Evolutionary conservation across 35 echinoderm and acorn worm species (phyloP).

Genomic region (Lytechinus variegatus): DNA sequence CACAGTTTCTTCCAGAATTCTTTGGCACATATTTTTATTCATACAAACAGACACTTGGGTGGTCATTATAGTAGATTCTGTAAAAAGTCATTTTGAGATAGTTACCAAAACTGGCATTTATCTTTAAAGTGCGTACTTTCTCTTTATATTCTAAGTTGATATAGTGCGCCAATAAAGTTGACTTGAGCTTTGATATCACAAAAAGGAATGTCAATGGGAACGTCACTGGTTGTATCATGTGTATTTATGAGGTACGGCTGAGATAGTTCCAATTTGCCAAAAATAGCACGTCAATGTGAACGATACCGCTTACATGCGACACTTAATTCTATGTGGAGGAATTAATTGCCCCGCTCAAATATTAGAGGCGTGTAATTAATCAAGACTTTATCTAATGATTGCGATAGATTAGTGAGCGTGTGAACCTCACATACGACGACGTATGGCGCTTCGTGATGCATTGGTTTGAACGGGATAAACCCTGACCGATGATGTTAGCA

Average conservation of each 20-base stretch:
- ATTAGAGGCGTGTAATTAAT: neutral
- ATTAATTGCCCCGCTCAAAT: slow-evolving; percentile 4
- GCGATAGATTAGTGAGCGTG: slow-evolving; percentile 9
- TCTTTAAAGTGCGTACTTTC: no score
- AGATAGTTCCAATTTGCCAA: no score
- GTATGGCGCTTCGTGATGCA: neutral
- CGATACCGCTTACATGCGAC: neutral
- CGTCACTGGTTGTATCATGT: neutral
- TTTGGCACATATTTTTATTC: no score
- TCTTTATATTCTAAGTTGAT: no score
- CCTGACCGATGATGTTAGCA: neutral
- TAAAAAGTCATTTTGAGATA: no score
- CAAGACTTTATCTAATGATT: neutral
- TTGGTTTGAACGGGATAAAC: neutral
- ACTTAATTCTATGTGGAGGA: neutral
- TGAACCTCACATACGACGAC: neutral
- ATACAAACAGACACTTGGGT: no score
- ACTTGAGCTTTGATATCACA: no score
- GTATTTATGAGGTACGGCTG: no score
- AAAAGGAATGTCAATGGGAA: neutral
- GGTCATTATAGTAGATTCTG: no score
- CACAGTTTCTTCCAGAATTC: no score
- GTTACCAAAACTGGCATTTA: no score
- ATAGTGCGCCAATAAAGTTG: no score
- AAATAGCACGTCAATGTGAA: neutral